Base-by-base conservation (phyloP, 1,140 invertebrate genomes). In the Euwallacea similis region DNA sequence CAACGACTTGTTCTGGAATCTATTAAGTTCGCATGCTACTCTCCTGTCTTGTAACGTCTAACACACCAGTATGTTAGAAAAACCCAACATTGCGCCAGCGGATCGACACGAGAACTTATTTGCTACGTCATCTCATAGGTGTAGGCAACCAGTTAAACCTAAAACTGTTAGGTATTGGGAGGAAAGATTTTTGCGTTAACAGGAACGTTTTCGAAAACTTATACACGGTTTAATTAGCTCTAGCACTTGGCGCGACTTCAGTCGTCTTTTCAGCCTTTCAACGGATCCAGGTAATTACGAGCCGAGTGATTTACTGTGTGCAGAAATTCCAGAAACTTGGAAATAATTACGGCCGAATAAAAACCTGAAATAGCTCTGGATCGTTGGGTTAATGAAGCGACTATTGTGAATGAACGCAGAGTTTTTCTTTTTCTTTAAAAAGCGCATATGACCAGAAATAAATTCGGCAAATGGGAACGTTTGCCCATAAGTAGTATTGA, bases 211-310 rank as follows among this genome's bases (percentile, higher is more conserved):
- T 50, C 46, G 46, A 55, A 42, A 69, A 66, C 59, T 73, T 70
- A 62, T 47, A 62, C 71, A 64, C 69, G 69, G 71, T 66, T 74
- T 74, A 74, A 74, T 74, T 74, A 74, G 64, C 61, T 61, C 68
- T 58, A 11, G 67, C 72, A 73, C 69, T 73, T 73, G 72, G 72
- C 72, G 68, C 67, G 67, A 66, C 69, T 70, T 73, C 72, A 70
- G 67, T 55, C 21, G 21, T 4, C 68, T 61, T 73, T 70, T 71
- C 69, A 74, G 33, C 69, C 13, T 50, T 50, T 50, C 46, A 50
- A 7, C 46, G 46, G 69, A 64, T 66, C 66, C 73, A 66, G 59
- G 69, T 70, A 63, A 69, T 69, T 73, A 66, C 55, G 21, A 46
- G 13, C 16, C 42, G 58, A 69, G 42, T 73, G 72, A 73, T 73